Percentiles rank a stretch among this genome's conserved stretches.
Evolutionary conservation across 2,797 vertebrate species (phyloP).

Genomic region (Antrozous pallidus): DNA sequence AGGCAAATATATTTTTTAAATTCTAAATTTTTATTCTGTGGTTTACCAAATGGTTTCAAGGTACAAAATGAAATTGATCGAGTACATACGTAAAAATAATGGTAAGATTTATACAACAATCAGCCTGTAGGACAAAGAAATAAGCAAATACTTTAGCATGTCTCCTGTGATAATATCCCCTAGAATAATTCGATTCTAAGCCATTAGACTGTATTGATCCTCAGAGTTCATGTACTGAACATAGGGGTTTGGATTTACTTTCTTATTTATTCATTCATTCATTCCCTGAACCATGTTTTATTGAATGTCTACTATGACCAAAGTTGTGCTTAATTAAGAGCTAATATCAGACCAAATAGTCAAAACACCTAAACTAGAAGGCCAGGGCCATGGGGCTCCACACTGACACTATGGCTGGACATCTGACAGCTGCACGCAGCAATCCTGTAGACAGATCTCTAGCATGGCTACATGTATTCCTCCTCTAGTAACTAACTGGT

Average conservation of each 20-base stretch:
- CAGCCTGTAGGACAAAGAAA: not conserved
- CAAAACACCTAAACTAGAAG: not conserved
- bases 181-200: constrained; percentile 10
- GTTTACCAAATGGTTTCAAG: constrained; percentile 24
- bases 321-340: not conserved
- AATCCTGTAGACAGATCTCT: not conserved
- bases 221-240: constrained; percentile 8
- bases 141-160: not conserved
- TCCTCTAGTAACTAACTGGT: not conserved
- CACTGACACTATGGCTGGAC: not conserved
- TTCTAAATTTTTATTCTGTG: not conserved
- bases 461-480: not conserved
- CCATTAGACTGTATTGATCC: not conserved
- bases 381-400: not conserved
- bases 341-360: not conserved
- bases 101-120: not conserved
- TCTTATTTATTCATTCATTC: not conserved
- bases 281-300: not conserved
- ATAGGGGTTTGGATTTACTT: not conserved
- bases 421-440: not conserved
- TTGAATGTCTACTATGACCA: not conserved
- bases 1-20: not conserved
- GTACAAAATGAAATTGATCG: not conserved
- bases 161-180: not conserved
- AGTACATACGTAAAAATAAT: not conserved